Evolutionary conservation across 2,113 vertebrate species (phyloP), one percentile per base, ranked within the genome.

Genomic region (Carassius auratus): DNA sequence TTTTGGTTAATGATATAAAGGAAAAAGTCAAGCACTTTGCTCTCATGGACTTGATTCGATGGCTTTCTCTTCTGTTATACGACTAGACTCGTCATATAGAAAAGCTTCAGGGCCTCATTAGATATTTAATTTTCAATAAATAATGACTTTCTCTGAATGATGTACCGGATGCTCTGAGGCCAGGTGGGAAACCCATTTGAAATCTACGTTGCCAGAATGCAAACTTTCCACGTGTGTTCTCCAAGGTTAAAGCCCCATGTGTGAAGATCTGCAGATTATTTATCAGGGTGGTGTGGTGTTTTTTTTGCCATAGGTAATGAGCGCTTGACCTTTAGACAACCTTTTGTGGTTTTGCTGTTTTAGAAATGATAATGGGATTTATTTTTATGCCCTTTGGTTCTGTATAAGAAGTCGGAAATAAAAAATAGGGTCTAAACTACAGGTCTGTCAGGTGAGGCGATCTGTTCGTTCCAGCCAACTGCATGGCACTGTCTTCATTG

Each of bases 51-150:
- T 83, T 42, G 12, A 59, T 68, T 57, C 76, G 86, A 90, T 88
- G 83, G 81, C 76, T 86, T 89, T 89, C 86, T 85, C 86, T 84
- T 88, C 87, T 90, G 86, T 89, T 88, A 86, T 87, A 84, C 86
- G 86, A 87, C 71, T 79, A 57, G 79, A 84, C 80, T 79, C 78
- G 84, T 64, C 74, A 71, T 86, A 83, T 71, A 80, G 66, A 87
- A 88, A 90, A 88, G 90, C 91, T 89, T 89, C 64, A 85, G 87
- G 87, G 89, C 83, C 90, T 91, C 90, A 89, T 91, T 89, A 88
- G 89, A 91, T 86, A 87, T 91, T 91, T 91, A 89, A 92, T 92
- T 92, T 91, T 89, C 89, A 91, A 88, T 91, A 88, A 90, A 90
- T 91, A 90, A 91, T 71, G 88, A 90, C 86, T 88, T 87, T 87